Evolutionary conservation across 2,888 invertebrate genomes (phyloP).

Genomic region (Elgonia sp.): DNA sequence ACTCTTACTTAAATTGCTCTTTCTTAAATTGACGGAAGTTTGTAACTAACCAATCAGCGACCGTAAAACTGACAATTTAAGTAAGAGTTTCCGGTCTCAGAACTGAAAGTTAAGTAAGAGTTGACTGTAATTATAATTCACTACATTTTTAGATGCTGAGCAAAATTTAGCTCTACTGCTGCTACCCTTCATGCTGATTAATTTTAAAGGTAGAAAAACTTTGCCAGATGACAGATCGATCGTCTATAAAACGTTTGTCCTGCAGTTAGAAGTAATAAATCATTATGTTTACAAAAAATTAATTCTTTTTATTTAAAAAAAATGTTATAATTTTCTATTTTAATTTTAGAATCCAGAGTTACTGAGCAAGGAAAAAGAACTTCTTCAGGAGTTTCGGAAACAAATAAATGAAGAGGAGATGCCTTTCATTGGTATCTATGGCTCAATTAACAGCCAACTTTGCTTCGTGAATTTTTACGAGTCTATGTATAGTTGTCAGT

Average conservation of each 20-base stretch:
- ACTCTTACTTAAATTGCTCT: no score
- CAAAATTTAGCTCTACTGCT: slow-evolving; percentile 31
- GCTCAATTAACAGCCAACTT: slow-evolving; percentile 14
- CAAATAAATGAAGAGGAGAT: slow-evolving; percentile 26
- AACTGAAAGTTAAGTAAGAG: no score
- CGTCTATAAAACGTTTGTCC: slow-evolving; percentile 35
- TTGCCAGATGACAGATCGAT: slow-evolving; percentile 7
- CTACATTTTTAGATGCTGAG: slow-evolving; percentile 32
- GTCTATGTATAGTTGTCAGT: background rate
- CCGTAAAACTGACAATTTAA: no score
- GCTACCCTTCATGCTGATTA: slow-evolving; percentile 28
- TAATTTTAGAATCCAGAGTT: slow-evolving; percentile 14
- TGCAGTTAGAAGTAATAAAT: slow-evolving; percentile 35
- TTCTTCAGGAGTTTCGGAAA: background rate
- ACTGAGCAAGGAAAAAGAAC: slow-evolving; percentile 4
- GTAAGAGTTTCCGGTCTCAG: no score
- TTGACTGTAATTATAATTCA: background rate
- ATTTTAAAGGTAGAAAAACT: slow-evolving; percentile 39
- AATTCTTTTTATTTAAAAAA: background rate
- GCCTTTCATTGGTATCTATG: slow-evolving; percentile 37
- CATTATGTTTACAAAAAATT: background rate
- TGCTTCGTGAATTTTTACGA: slow-evolving; percentile 19
- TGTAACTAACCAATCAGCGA: no score
- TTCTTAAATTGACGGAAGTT: no score
- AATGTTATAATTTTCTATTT: background rate